Evolutionary conservation across 2,888 invertebrate species (phyloP).

Genomic region (Agonum fuliginosum): DNA sequence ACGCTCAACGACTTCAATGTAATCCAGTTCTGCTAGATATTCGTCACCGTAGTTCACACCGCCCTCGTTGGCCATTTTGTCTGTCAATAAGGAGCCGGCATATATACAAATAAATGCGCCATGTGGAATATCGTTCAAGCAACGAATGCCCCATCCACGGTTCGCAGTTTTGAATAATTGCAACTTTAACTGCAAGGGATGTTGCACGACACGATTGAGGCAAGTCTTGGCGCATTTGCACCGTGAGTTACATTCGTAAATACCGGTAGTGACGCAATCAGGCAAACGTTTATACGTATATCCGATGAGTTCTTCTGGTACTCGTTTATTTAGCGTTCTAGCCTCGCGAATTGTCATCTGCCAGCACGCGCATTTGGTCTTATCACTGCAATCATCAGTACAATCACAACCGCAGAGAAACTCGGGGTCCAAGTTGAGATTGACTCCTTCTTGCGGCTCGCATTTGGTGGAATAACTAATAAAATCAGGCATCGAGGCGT

Average conservation of each 20-base stretch:
- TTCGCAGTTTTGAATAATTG: slow-evolving; percentile 97
- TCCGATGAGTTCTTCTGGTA: slow-evolving; percentile 73
- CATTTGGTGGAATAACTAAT: slow-evolving; percentile 91
- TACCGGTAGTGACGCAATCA: slow-evolving; percentile 91
- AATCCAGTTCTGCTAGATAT: slow-evolving; percentile 97
- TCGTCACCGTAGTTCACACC: slow-evolving; percentile 95
- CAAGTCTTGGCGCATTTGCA: slow-evolving; percentile 93
- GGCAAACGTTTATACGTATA: slow-evolving; percentile 89
- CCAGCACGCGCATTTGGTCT: slow-evolving; percentile 92
- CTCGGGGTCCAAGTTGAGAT: slow-evolving; percentile 87
- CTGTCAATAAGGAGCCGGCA: slow-evolving; percentile 94
- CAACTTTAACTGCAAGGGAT: slow-evolving; percentile 88
- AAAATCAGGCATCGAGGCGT: slow-evolving; percentile 87
- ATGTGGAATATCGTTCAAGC: slow-evolving; percentile 94
- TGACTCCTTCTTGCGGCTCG: slow-evolving; percentile 90
- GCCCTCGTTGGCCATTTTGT: slow-evolving; percentile 89
- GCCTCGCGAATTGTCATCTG: slow-evolving; percentile 79
- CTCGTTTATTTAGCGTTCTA: slow-evolving; percentile 65
- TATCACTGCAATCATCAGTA: slow-evolving; percentile 93
- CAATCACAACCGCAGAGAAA: slow-evolving; percentile 96
- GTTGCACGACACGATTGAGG: slow-evolving; percentile 95
- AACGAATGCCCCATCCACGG: slow-evolving; percentile 97
- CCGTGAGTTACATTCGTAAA: slow-evolving; percentile 95
- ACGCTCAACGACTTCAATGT: slow-evolving; percentile 88
- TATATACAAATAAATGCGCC: slow-evolving; percentile 98